Evolutionary conservation across 2,888 invertebrate genomes (phyloP).

Genomic region (Lamellibrachia satsuma): DNA sequence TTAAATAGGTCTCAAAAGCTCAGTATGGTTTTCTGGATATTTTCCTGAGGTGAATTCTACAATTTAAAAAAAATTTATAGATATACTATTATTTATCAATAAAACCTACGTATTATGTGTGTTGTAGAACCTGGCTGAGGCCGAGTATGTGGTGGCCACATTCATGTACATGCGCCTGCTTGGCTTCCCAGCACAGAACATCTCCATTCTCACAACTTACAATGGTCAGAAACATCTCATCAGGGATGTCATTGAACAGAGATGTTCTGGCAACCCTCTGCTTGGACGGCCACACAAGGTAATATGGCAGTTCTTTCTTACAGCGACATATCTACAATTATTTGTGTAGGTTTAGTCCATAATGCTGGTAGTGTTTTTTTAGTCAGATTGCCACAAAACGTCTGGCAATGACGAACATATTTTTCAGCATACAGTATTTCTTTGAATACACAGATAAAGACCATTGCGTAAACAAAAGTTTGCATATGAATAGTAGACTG

Average conservation of each 20-base stretch:
- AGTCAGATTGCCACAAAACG: no score
- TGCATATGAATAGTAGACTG: no score
- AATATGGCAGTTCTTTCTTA: background rate
- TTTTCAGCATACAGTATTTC: no score
- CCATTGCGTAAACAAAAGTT: no score
- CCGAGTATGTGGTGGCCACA: slow-evolving; percentile 64
- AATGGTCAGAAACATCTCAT: slow-evolving; percentile 99
- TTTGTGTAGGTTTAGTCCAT: background rate
- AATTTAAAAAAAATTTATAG: no score
- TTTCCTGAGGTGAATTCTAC: no score
- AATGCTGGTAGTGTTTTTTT: background rate
- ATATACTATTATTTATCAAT: no score
- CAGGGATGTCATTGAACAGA: slow-evolving; percentile 87
- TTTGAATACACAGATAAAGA: no score
- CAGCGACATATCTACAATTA: background rate
- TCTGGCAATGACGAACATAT: no score
- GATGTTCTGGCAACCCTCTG: slow-evolving; percentile 93
- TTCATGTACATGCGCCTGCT: slow-evolving; percentile 98
- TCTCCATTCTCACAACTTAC: slow-evolving; percentile 97
- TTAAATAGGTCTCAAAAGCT: no score
- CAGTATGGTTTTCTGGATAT: no score
- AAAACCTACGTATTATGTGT: background rate
- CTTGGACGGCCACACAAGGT: slow-evolving; percentile 75
- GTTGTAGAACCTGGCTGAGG: no score
- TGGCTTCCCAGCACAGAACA: slow-evolving; percentile 95